Conservation (phyloP, 2,113 vertebrate genomes). For the Sisor rabdophorus region DNA sequence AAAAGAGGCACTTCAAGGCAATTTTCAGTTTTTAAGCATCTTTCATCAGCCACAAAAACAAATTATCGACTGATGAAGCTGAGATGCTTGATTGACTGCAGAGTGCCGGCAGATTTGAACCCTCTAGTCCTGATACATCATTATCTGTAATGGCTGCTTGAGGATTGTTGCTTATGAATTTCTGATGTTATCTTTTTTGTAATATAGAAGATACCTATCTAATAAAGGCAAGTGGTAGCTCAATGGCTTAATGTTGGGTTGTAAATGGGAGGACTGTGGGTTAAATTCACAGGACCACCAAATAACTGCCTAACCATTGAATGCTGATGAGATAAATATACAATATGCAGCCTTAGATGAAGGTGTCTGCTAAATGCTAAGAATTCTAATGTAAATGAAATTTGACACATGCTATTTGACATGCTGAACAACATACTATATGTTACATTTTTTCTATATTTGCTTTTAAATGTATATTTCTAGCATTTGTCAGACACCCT, state of each 20-base stretch:
- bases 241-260: constrained; percentile 48
- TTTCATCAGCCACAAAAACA: constrained; percentile 8
- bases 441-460: too few species aligned
- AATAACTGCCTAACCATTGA: too few species aligned
- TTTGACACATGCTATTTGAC: too few species aligned
- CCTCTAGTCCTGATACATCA: constrained; percentile 47
- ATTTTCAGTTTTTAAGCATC: constrained; percentile 35
- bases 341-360: too few species aligned
- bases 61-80: constrained; percentile 11
- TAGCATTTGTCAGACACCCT: too few species aligned
- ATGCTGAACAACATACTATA: too few species aligned
- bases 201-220: constrained; percentile 53
- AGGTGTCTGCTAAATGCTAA: too few species aligned
- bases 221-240: constrained; percentile 53
- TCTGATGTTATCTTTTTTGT: constrained; percentile 42
- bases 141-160: constrained; percentile 47
- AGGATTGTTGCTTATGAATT: constrained; percentile 39
- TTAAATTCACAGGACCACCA: too few species aligned
- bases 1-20: constrained; percentile 50
- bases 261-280: too few species aligned
- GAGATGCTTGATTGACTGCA: neutral
- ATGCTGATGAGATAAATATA: too few species aligned
- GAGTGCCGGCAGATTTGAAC: neutral
- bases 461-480: too few species aligned
- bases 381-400: too few species aligned